Conservation (phyloP, 2,888 invertebrate species). For the Apodemia duryi region DNA sequence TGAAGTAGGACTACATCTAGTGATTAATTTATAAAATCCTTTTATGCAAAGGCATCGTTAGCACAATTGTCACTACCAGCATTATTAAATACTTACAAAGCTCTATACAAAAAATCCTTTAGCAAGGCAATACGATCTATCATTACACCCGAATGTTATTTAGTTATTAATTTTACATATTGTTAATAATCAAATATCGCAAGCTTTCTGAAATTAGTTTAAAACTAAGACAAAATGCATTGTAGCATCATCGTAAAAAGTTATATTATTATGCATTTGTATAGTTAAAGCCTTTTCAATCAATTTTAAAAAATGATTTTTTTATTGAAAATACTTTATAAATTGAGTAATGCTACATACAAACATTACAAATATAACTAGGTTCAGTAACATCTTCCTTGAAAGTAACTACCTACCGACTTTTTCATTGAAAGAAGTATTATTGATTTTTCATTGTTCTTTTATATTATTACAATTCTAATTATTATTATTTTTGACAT, state of each 20-base stretch:
- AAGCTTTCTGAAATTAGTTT: conserved; percentile 9
- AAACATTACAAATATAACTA: too few species aligned
- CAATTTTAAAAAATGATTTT: conserved; percentile 17
- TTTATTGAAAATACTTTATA: too few species aligned
- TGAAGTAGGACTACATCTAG: too few species aligned
- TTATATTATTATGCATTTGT: conserved; percentile 10
- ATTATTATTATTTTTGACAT: too few species aligned
- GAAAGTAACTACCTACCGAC: too few species aligned
- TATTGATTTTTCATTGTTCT: too few species aligned
- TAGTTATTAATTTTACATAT: background rate
- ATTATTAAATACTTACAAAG: conserved; percentile 6
- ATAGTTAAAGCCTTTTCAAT: conserved; percentile 23
- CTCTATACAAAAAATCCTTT: conserved; percentile 2
- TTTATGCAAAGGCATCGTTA: background rate
- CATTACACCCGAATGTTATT: background rate
- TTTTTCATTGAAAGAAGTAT: too few species aligned
- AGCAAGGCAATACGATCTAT: background rate
- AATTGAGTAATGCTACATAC: too few species aligned
- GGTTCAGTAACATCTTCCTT: too few species aligned
- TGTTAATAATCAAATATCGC: background rate
- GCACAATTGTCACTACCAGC: background rate
- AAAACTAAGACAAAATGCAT: background rate
- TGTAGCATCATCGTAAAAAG: background rate
- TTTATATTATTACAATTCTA: too few species aligned
- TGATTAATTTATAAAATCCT: background rate